Conservation (phyloP, 2,113 vertebrate genomes). For the Lampris incognitus region DNA sequence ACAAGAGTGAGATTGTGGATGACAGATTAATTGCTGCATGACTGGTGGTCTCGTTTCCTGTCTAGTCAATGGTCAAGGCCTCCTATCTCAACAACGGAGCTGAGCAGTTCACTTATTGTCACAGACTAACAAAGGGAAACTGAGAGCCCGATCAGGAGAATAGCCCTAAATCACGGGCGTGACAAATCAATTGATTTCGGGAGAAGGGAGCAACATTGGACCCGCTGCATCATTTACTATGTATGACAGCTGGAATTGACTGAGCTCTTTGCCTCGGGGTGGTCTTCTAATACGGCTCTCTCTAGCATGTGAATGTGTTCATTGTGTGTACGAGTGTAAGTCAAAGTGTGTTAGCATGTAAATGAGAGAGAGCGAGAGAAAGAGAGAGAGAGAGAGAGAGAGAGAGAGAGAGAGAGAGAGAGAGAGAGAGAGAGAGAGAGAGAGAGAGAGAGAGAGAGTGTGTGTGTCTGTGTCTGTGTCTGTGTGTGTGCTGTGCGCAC, state of each 20-base stretch:
- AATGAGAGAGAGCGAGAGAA: no score
- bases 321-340: no score
- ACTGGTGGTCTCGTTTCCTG: slow-evolving; percentile 9
- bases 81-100: slow-evolving; percentile 22
- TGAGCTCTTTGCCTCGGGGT: slow-evolving; percentile 35
- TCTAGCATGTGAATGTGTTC: not conserved
- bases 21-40: not conserved
- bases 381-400: no score
- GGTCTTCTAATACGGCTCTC: slow-evolving; percentile 14
- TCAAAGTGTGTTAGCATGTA: no score
- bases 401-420: no score
- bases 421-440: no score
- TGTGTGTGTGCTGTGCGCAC: not conserved
- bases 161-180: slow-evolving; percentile 31
- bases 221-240: slow-evolving; percentile 45
- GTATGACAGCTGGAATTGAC: slow-evolving; percentile 57
- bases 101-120: slow-evolving; percentile 34
- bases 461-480: slow-evolving; percentile 6
- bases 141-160: slow-evolving; percentile 16
- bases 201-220: slow-evolving; percentile 26
- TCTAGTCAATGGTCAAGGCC: slow-evolving; percentile 4
- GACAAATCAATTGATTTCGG: slow-evolving; percentile 60
- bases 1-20: not conserved
- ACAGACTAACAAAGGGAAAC: slow-evolving; percentile 33
- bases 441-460: no score